phyloP scores from a whole-genome alignment of 1,140 invertebrate genomes.

The Frieseomelitta varia region DNA sequence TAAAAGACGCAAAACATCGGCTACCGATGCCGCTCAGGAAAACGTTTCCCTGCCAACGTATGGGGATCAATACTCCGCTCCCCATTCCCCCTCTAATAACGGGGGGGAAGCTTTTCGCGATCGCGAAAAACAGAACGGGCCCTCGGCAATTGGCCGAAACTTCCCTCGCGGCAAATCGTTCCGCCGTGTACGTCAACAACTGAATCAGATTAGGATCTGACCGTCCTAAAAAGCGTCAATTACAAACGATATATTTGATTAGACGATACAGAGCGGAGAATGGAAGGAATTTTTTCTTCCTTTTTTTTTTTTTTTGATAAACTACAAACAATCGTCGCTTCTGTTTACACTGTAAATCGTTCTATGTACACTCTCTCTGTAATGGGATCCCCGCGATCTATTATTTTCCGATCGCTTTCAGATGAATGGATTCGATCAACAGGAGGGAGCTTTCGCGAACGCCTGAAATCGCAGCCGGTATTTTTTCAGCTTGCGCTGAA shows the following conservation, averaged over 20 bases:
- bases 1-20: slow-evolving; percentile 20
- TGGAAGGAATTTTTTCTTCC: not conserved
- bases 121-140: not conserved
- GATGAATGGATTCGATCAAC: not conserved
- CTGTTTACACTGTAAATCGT: not conserved
- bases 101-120: not conserved
- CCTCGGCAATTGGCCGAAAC: not conserved
- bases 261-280: too few relatives aligned
- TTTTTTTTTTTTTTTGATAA: not conserved
- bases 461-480: too few relatives aligned
- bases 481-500: too few relatives aligned
- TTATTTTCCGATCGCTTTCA: not conserved
- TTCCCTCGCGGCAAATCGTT: not conserved
- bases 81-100: too few relatives aligned
- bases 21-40: not conserved
- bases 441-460: too few relatives aligned
- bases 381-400: not conserved
- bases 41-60: not conserved
- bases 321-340: not conserved
- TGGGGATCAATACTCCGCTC: not conserved
- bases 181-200: slow-evolving; percentile 6
- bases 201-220: not conserved
- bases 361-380: too few relatives aligned
- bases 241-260: not conserved
- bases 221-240: not conserved